These are phyloP conservation scores for Anhinga anhinga DNA, from an alignment of 2,113 vertebrate genomes.

Conservation along the genomic window DNA sequence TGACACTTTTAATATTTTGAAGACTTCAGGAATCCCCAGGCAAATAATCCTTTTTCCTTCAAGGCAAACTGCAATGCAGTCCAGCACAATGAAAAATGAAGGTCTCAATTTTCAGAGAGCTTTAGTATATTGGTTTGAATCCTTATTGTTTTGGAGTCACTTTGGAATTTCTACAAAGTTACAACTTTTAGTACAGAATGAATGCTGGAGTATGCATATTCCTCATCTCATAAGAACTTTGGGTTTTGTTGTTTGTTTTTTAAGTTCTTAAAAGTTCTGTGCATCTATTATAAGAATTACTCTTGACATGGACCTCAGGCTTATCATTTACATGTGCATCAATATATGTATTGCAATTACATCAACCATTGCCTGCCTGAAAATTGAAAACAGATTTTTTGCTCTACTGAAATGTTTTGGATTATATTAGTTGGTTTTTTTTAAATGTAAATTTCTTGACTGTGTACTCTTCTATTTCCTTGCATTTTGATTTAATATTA, in stretches of 20 bases:
- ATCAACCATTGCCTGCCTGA: neutral
- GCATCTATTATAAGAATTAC: neutral
- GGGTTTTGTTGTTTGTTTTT: neutral
- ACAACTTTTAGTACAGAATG: neutral
- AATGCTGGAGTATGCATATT: neutral
- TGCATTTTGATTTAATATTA: neutral
- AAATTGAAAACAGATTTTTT: neutral
- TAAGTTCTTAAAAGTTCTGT: neutral
- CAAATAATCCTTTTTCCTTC: neutral
- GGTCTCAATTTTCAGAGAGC: neutral
- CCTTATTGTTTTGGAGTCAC: neutral
- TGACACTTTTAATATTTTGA: neutral
- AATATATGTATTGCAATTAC: neutral
- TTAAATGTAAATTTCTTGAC: neutral
- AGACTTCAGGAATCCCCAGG: neutral
- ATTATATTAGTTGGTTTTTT: neutral
- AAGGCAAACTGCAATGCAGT: neutral
- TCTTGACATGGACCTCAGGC: neutral
- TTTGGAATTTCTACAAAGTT: neutral
- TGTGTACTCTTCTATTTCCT: neutral
- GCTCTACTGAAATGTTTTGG: neutral
- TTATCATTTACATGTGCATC: neutral
- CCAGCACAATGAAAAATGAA: neutral
- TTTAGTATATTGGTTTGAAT: neutral
- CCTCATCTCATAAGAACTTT: neutral